Percentiles rank a stretch among this genome's conserved stretches.
phyloP scores from a whole-genome alignment of 2,113 vertebrate species.

The Cebidichthys violaceus region DNA sequence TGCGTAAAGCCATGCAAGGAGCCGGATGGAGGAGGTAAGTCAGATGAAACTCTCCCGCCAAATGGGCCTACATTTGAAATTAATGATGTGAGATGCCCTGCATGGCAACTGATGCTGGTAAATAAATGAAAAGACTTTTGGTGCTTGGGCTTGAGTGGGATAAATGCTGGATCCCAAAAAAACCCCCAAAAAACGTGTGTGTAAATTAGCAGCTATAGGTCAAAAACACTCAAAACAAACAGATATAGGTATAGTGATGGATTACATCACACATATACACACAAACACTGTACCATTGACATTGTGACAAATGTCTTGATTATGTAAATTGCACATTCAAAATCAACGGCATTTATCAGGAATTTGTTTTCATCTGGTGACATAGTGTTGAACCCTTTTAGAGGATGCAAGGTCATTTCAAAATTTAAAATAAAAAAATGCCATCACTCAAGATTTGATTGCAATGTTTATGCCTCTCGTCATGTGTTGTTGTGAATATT shows the following conservation, averaged over 20 bases:
- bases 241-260: conserved; percentile 72
- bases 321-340: conserved; percentile 16
- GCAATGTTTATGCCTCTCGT: conserved; percentile 14
- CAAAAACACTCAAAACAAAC: conserved; percentile 53
- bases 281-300: conserved; percentile 67
- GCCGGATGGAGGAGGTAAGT: conserved; percentile 48
- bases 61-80: conserved; percentile 24
- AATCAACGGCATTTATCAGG: background rate
- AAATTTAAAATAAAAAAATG: background rate
- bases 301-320: conserved; percentile 34
- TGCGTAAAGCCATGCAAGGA: conserved; percentile 72
- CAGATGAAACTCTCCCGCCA: conserved; percentile 36
- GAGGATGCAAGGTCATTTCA: background rate
- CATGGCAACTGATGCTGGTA: conserved; percentile 17
- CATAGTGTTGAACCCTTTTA: background rate
- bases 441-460: background rate
- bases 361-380: conserved; percentile 14
- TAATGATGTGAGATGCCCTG: conserved; percentile 19
- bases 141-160: conserved; percentile 16
- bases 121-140: conserved; percentile 18
- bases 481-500: conserved; percentile 10
- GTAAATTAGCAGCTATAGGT: background rate
- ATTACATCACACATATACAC: conserved; percentile 76
- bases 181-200: too few species aligned
- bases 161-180: conserved; percentile 35